Percentiles rank a stretch among this genome's conserved stretches.
These are phyloP conservation scores for Coregonus sp. DNA, from an alignment of 2,797 vertebrate genomes.

Conservation along the genomic window DNA sequence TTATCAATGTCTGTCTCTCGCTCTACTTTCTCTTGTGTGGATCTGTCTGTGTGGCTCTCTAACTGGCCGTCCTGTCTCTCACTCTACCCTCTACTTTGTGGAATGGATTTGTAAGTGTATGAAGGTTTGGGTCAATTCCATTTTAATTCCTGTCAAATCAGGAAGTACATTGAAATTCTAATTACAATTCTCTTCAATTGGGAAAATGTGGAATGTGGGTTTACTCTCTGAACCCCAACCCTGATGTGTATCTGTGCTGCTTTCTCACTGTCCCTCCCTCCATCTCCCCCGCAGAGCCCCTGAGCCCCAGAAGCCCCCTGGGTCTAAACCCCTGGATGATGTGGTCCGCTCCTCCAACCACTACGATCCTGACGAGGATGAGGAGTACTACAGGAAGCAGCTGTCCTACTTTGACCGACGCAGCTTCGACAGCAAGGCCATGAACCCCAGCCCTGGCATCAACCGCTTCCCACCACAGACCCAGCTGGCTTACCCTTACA, in stretches of 20 bases:
- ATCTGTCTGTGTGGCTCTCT: background rate
- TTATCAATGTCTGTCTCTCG: background rate
- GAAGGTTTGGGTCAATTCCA: background rate
- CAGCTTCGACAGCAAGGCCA: conserved; percentile 90
- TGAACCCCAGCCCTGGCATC: conserved; percentile 71
- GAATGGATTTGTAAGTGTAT: background rate
- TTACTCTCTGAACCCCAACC: no score
- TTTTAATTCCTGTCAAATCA: no score
- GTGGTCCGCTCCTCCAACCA: conserved; percentile 84
- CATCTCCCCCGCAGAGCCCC: conserved; percentile 81
- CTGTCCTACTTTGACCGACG: conserved; percentile 95
- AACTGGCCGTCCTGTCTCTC: conserved; percentile 16
- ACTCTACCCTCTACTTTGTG: background rate
- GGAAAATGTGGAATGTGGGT: no score
- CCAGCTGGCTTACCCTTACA: conserved; percentile 85
- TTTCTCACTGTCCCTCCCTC: conserved; percentile 83
- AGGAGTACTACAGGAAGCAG: conserved; percentile 94
- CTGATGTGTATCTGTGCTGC: background rate
- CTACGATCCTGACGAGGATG: conserved; percentile 63
- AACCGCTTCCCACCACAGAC: conserved; percentile 81
- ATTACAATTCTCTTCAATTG: no score
- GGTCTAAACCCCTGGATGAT: conserved; percentile 86
- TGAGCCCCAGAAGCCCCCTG: conserved; percentile 88
- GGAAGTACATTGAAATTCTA: no score
- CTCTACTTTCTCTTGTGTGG: background rate